These are phyloP conservation scores for Camelus dromedarius DNA, from an alignment of 2,113 vertebrate species.

Conservation along the genomic window DNA sequence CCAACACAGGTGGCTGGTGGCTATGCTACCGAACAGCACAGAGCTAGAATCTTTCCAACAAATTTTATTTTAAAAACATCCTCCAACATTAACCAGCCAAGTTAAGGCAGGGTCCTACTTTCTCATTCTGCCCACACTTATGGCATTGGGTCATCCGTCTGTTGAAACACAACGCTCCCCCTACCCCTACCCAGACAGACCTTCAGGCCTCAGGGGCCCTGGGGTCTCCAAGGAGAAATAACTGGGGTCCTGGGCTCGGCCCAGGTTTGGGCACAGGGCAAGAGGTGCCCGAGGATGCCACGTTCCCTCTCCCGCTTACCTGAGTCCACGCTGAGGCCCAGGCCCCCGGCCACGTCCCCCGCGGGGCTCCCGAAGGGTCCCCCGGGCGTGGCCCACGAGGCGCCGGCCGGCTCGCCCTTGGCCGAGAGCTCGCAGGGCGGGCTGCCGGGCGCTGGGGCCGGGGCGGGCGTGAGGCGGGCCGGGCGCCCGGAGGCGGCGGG, in stretches of 20 bases:
- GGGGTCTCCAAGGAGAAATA: background rate
- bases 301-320: conserved; percentile 87
- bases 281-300: background rate
- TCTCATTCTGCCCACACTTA: background rate
- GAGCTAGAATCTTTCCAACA: conserved; percentile 39
- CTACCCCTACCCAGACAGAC: background rate
- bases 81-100: background rate
- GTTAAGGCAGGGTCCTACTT: background rate
- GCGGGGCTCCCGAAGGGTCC: conserved; percentile 91
- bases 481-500: conserved; percentile 92
- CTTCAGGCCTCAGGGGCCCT: background rate
- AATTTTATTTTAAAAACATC: background rate
- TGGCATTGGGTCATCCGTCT: background rate
- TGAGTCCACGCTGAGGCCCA: conserved; percentile 95
- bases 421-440: conserved; percentile 94
- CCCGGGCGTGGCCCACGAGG: conserved; percentile 89
- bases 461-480: conserved; percentile 90
- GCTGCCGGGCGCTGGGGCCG: conserved; percentile 88
- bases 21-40: conserved; percentile 30
- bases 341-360: conserved; percentile 91
- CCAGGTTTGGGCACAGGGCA: conserved; percentile 12
- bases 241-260: background rate
- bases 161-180: background rate
- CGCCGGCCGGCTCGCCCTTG: conserved; percentile 87
- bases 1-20: background rate